phyloP scores from a whole-genome alignment of 1,140 invertebrate species.

The Neotoxoptera formosana region DNA sequence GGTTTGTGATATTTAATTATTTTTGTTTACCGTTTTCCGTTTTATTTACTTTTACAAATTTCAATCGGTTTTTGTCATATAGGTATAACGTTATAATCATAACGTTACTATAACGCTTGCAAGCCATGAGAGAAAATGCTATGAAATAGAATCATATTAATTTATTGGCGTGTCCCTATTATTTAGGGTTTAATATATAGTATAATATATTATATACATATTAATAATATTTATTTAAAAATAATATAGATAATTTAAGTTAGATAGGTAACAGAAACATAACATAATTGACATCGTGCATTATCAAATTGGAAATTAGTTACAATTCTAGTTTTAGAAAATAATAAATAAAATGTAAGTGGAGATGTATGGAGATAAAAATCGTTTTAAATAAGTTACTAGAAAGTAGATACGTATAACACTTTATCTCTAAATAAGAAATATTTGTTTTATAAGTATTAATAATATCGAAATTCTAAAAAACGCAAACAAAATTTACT shows the following conservation, averaged over 20 bases:
- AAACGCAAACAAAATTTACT: background rate
- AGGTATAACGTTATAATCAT: no score
- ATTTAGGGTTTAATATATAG: background rate
- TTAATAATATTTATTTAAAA: no score
- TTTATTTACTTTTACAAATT: no score
- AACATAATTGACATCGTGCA: background rate
- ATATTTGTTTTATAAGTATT: background rate
- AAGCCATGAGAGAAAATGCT: no score
- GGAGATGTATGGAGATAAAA: no score
- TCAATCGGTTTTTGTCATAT: no score
- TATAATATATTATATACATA: no score
- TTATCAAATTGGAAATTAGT: no score
- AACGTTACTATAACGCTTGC: no score
- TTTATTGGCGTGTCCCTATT: background rate
- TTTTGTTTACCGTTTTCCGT: no score
- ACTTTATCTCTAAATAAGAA: background rate
- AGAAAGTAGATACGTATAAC: background rate
- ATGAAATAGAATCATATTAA: background rate
- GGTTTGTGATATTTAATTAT: no score
- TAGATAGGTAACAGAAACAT: no score
- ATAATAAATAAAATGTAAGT: background rate
- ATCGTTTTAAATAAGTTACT: background rate
- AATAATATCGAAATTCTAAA: background rate
- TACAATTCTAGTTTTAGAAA: background rate
- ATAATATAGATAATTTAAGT: background rate